These are phyloP conservation scores for Andrena marginata DNA, from an alignment of 2,888 invertebrate species.

Conservation along the genomic window DNA sequence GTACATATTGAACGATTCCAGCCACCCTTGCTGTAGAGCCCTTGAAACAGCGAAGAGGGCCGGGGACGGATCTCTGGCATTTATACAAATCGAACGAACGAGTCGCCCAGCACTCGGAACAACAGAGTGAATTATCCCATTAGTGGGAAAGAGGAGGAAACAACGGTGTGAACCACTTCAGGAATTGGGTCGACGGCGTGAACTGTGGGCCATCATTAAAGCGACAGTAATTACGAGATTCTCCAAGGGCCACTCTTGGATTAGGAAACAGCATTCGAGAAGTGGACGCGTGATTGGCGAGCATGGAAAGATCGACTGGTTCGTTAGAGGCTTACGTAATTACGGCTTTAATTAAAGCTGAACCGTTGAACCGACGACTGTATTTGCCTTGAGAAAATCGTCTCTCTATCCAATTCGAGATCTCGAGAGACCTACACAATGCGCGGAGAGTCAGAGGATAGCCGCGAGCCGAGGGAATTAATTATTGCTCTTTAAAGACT, in stretches of 20 bases:
- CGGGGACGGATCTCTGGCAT: neutral
- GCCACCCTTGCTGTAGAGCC: neutral
- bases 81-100: neutral
- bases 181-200: conserved; percentile 55
- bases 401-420: neutral
- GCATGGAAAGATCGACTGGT: conserved; percentile 30
- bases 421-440: neutral
- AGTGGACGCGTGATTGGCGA: conserved; percentile 40
- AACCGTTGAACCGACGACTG: neutral
- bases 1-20: conserved; percentile 34
- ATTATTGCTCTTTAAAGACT: too few species aligned
- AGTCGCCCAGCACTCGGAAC: neutral
- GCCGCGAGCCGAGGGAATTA: too few species aligned
- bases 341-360: neutral
- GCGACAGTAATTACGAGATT: conserved; percentile 53
- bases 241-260: conserved; percentile 25
- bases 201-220: conserved; percentile 58
- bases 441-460: neutral
- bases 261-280: conserved; percentile 40
- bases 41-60: neutral
- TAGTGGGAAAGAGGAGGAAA: neutral
- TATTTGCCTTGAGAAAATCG: neutral
- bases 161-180: conserved; percentile 39
- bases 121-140: conserved; percentile 36
- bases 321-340: conserved; percentile 18